phyloP scores from a whole-genome alignment of 2,888 invertebrate genomes.

The Athalia circularis region DNA sequence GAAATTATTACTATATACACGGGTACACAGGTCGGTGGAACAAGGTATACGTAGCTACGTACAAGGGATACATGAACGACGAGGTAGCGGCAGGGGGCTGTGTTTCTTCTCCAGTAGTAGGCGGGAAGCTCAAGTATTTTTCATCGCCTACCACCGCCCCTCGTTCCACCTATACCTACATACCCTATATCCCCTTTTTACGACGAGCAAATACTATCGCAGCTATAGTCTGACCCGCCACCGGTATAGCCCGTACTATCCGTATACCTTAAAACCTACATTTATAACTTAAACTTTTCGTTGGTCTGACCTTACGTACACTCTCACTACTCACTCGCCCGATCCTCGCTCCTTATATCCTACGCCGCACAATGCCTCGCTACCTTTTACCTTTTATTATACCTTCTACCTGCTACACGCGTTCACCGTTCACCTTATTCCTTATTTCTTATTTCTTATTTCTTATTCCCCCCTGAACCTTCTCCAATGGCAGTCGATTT shows the following conservation, averaged over 20 bases:
- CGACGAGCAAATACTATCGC: neutral
- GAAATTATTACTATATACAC: constrained; percentile 17
- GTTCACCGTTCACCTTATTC: neutral
- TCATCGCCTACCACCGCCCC: too few species aligned
- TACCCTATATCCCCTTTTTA: neutral
- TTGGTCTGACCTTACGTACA: too few species aligned
- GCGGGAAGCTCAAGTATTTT: too few species aligned
- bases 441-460: neutral
- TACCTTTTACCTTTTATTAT: too few species aligned
- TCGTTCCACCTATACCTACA: neutral
- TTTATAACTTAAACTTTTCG: too few species aligned
- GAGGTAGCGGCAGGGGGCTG: too few species aligned
- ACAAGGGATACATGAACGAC: neutral
- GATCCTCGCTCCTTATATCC: too few species aligned
- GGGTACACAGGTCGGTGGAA: constrained; percentile 20
- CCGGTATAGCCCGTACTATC: neutral
- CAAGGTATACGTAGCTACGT: neutral
- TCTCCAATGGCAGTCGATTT: constrained; percentile 28
- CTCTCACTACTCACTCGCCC: too few species aligned
- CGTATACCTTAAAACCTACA: too few species aligned
- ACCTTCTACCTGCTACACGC: too few species aligned
- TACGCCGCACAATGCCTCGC: too few species aligned
- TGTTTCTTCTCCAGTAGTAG: too few species aligned
- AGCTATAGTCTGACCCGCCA: neutral
- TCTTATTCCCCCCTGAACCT: neutral